These are phyloP conservation scores for Syngnathus typhle DNA, from an alignment of 2,113 vertebrate species.

Conservation along the genomic window DNA sequence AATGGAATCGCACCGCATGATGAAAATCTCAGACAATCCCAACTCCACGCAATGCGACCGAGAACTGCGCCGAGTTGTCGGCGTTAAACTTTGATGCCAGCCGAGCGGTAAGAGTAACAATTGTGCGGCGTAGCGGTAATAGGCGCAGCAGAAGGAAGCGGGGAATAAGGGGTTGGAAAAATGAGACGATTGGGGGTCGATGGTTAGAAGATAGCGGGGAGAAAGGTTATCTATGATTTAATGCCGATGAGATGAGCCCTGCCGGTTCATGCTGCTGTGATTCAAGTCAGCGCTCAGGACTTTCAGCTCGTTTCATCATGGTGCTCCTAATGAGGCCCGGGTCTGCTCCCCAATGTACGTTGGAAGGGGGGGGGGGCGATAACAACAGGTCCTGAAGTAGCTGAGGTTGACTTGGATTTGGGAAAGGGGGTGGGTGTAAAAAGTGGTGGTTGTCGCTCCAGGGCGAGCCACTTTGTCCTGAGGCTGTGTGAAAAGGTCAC, in stretches of 20 bases:
- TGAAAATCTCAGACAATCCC: conserved; percentile 52
- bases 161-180: conserved; percentile 5
- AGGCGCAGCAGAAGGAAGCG: conserved; percentile 28
- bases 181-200: conserved; percentile 5
- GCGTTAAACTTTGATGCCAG: conserved; percentile 74
- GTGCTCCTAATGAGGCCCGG: conserved; percentile 71
- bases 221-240: conserved; percentile 75
- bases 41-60: conserved; percentile 32
- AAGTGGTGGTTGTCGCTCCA: conserved; percentile 52
- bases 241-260: conserved; percentile 59
- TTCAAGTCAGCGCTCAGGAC: conserved; percentile 52
- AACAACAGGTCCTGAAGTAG: conserved; percentile 32
- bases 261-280: conserved; percentile 61
- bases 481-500: conserved; percentile 72
- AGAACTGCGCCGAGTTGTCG: conserved; percentile 49
- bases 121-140: conserved; percentile 41
- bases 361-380: conserved; percentile 31
- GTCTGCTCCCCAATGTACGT: conserved; percentile 51
- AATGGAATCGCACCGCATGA: conserved; percentile 37
- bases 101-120: conserved; percentile 45
- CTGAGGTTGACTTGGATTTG: conserved; percentile 5
- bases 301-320: conserved; percentile 78
- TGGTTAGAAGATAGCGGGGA: conserved; percentile 57
- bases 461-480: conserved; percentile 62
- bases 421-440: conserved; percentile 1